Percentiles rank a stretch among this genome's conserved stretches.
phyloP scores from a whole-genome alignment of 2,888 invertebrate genomes.

The Mellilla xanthometata region DNA sequence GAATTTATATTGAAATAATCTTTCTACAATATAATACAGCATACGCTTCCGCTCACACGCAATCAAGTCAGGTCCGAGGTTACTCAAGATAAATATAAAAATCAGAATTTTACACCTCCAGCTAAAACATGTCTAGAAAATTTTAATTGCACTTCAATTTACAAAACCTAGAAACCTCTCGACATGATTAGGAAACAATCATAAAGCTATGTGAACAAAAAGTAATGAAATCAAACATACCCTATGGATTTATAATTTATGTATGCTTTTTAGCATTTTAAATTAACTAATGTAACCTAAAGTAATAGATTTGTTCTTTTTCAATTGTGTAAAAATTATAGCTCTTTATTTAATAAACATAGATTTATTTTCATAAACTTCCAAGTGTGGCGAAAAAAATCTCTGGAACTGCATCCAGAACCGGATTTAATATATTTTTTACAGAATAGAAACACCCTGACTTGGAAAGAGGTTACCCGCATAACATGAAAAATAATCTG shows the following conservation, averaged over 20 bases:
- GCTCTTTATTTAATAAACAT: too few species aligned
- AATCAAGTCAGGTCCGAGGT: constrained; percentile 27
- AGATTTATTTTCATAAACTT: too few species aligned
- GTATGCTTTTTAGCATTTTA: too few species aligned
- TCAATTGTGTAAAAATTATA: too few species aligned
- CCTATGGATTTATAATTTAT: not conserved
- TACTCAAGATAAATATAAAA: constrained; percentile 32
- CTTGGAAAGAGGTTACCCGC: too few species aligned
- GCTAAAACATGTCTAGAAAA: constrained; percentile 31
- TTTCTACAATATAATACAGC: constrained; percentile 78
- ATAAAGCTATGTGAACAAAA: constrained; percentile 19
- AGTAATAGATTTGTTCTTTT: too few species aligned
- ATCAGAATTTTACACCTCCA: constrained; percentile 44
- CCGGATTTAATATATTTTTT: too few species aligned
- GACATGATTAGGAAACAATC: constrained; percentile 20
- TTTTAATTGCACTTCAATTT: constrained; percentile 59
- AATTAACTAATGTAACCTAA: too few species aligned
- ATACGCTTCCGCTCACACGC: constrained; percentile 51
- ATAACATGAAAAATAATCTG: too few species aligned
- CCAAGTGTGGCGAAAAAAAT: too few species aligned
- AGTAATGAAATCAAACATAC: constrained; percentile 5
- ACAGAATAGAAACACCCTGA: too few species aligned
- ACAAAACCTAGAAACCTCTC: constrained; percentile 35
- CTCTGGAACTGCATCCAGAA: too few species aligned
- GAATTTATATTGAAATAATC: constrained; percentile 79